Evolutionary conservation across 1,140 invertebrate species (phyloP), one percentile per base, ranked within the genome.

Genomic region (Aphis craccivora): DNA sequence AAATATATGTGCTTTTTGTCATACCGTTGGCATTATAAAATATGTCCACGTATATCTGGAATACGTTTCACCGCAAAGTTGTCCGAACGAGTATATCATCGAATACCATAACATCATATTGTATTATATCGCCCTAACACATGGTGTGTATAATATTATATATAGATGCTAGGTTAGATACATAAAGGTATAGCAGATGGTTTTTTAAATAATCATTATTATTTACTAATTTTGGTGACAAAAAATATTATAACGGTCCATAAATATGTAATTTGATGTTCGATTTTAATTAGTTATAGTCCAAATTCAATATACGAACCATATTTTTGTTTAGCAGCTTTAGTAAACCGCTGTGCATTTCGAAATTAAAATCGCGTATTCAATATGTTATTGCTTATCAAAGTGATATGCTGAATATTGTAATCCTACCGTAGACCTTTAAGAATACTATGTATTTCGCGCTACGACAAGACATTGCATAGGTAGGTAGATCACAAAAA

Each of bases 1-100:
- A 90, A 55, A 90, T 90, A 60, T 90, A 22, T n/a, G 45, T 48
- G 40, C 37, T 53, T 89, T 53, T 89, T 87, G 86, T 87, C 45
- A 5, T 87, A n/a, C 45, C 4, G 20, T 40, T 89, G 48, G 87
- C 22, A 53, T 35, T 20, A 2, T 23, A 37, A 89, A 88, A 51
- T 88, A 22, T n/a, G 18, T 88, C n/a, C 45, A 2, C 18, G 25
- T n/a, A 76, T n/a, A 76, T n/a, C 55, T 30, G 11, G 30, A 20
- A n/a, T 7, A 48, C 30, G 45, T 45, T 48, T 51, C 7, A 30
- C 45, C 2, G 45, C 3, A 87, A 43, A 88, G 40, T 30, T 30
- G 4, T n/a, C 14, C 60, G 60, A 76, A 67, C 60, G 11, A n/a
- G 11, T 67, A 67, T 76, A 67, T 14, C 30, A n/a, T 14, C 30